Evolutionary conservation across 2,888 invertebrate species (phyloP), one percentile per base, ranked within the genome.

Genomic region (Drosophila pseudotalamancana): DNA sequence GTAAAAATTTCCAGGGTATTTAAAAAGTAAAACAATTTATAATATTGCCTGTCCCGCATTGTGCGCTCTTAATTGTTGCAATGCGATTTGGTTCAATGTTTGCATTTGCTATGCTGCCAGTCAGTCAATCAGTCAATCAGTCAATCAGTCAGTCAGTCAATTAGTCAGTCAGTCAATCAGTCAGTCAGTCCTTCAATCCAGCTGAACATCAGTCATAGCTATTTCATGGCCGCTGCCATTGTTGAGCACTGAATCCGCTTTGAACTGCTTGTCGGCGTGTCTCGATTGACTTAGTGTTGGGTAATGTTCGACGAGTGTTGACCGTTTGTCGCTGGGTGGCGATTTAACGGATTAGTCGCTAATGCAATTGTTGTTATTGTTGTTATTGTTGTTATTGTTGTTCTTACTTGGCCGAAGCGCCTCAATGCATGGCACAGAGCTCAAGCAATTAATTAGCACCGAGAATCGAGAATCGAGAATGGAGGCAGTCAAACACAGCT

Each of bases 61-160:
- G 56, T 32, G 51, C 40, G 56, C 51, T 23, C n/a, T n/a, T 2
- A 25, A 53, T 21, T 37, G 34, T 72, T 72, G 49, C 67, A 87
- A 87, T 69, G 59, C 67, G 65, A 77, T 87, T 84, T 60, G 51
- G 39, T 59, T 56, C 43, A 21, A 8, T 14, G 11, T 34, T 35
- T 27, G 11, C 32, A 11, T 32, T 12, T 12, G 32, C n/a, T 14
- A 32, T 32, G 11, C 32, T 32, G 3, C 6, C 32, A 12, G 11
- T 32, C 12, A 6, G 32, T 6, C 32, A 11, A 11, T 2, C 25
- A 25, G 25, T 25, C 25, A 9, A 9, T 25, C 16, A 32, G 35
- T 21, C 18, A 16, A 25, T 27, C 35, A 8, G 29, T 34, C 34
- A 6, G 23, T 19, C 21, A n/a, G n/a, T n/a, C 18, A 6, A 6